phyloP scores from a whole-genome alignment of 2,888 invertebrate genomes.

The Microdon myrmicae region DNA sequence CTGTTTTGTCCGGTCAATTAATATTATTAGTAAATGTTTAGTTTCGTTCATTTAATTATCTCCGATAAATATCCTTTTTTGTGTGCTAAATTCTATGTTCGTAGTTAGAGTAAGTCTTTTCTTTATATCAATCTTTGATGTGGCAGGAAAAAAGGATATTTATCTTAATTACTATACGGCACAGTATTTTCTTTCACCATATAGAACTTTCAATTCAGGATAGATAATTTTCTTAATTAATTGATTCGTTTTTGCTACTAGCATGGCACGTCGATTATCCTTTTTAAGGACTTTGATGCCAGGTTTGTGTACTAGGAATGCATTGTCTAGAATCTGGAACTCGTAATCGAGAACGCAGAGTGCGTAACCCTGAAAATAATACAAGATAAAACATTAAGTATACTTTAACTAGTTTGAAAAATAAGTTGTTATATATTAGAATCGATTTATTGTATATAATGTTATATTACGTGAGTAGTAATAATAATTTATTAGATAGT shows the following conservation, averaged over 20 bases:
- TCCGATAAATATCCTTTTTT: constrained; percentile 53
- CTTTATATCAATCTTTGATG: constrained; percentile 51
- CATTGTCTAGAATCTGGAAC: constrained; percentile 91
- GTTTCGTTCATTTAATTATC: constrained; percentile 34
- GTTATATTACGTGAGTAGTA: not conserved
- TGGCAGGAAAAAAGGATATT: constrained; percentile 49
- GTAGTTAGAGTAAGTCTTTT: constrained; percentile 50
- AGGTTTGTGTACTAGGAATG: constrained; percentile 91
- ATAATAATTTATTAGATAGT: not conserved
- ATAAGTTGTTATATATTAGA: not conserved
- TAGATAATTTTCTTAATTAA: constrained; percentile 82
- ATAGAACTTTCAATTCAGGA: constrained; percentile 86
- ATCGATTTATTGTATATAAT: not conserved
- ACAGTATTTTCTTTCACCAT: constrained; percentile 82
- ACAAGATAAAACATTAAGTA: constrained; percentile 14
- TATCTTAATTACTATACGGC: constrained; percentile 74
- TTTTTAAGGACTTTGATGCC: constrained; percentile 87
- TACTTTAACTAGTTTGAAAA: constrained; percentile 1
- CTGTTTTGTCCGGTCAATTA: not conserved
- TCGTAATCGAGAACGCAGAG: constrained; percentile 92
- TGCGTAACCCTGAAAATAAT: constrained; percentile 84
- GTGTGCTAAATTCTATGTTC: constrained; percentile 38
- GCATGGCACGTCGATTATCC: constrained; percentile 79
- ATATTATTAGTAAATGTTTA: constrained; percentile 2
- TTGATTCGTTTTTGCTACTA: constrained; percentile 80